These are phyloP conservation scores for Ryuthela nishihirai DNA, from an alignment of 2,888 invertebrate genomes.

Conservation along the genomic window DNA sequence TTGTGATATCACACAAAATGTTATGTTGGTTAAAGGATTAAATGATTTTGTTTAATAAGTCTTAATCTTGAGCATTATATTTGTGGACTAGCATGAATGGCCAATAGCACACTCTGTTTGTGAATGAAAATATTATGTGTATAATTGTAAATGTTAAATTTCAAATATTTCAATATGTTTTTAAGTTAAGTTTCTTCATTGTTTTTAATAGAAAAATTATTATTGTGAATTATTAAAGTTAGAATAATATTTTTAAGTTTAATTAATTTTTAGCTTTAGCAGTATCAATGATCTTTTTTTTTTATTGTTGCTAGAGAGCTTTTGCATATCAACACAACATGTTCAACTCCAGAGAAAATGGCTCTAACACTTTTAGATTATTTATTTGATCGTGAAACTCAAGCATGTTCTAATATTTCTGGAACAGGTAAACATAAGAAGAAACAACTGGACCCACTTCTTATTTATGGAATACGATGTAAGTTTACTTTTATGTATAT, in stretches of 20 bases:
- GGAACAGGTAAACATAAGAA: conserved; percentile 57
- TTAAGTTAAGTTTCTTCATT: too few relatives aligned
- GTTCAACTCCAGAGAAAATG: conserved; percentile 57
- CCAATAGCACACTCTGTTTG: too few relatives aligned
- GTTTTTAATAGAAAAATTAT: background rate
- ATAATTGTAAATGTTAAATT: too few relatives aligned
- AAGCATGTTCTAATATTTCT: conserved; percentile 56
- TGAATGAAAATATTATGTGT: too few relatives aligned
- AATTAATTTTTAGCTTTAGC: background rate
- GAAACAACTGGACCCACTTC: conserved; percentile 56
- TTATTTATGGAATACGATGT: conserved; percentile 54
- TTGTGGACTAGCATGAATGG: too few relatives aligned
- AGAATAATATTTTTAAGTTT: background rate
- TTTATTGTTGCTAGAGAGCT: conserved; percentile 42
- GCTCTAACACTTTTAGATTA: conserved; percentile 56
- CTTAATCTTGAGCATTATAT: too few relatives aligned
- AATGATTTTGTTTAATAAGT: too few relatives aligned
- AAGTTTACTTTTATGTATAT: too few relatives aligned
- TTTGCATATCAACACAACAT: conserved; percentile 56
- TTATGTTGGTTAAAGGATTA: too few relatives aligned
- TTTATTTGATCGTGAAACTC: conserved; percentile 55
- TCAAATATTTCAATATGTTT: too few relatives aligned
- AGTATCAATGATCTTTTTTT: background rate
- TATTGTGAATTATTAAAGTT: background rate
- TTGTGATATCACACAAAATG: too few relatives aligned